Base-by-base conservation (phyloP, 2,113 vertebrate species). In the Stomatorhinus ivindoensis region DNA sequence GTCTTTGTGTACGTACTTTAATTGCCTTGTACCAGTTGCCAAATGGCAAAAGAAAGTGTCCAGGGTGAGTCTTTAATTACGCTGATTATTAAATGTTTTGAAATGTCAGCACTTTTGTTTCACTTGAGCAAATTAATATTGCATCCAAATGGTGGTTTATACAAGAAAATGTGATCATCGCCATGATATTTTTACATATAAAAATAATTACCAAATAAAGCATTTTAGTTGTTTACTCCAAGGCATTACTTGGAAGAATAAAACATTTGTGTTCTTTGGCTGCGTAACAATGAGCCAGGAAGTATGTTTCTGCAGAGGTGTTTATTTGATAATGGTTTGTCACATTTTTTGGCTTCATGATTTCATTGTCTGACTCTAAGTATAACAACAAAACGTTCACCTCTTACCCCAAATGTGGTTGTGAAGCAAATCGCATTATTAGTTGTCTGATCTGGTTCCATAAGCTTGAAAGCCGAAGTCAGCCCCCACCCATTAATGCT, bases 401-500 rank as follows among this genome's bases (percentile, higher is more conserved):
- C 85, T 87, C 86, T 88, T 89, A 88, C 83, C 91, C 89, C 88
- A 89, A 80, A 85, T 89, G 47, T 48, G 47, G 47, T 10, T 48
- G 47, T 11, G 47, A 48, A 11, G 2, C 47, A 48, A 48, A 48
- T 48, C 47, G 8, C 47, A 82, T 53, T 15, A 24, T 90, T 86
- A 35, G n/a, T 58, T 35, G 53, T 91, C 89, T 93, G 90, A 92
- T 93, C 90, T 86, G 17, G 35, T 87, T 90, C 92, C 91, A 93
- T 31, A 88, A 84, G 88, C 15, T 44, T 91, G 90, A 92, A 86
- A n/a, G 42, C 44, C 24, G 1, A 47, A 84, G 9, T n/a, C 44
- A 10, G 82, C 10, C 8, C 21, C 82, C 44, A n/a, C 19, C 44
- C 24, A 9, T 21, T 24, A 9, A n/a, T 47, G 19, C 44, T 47